Conservation (phyloP, 2,888 invertebrate species). For the Trissoscelio sp. region DNA sequence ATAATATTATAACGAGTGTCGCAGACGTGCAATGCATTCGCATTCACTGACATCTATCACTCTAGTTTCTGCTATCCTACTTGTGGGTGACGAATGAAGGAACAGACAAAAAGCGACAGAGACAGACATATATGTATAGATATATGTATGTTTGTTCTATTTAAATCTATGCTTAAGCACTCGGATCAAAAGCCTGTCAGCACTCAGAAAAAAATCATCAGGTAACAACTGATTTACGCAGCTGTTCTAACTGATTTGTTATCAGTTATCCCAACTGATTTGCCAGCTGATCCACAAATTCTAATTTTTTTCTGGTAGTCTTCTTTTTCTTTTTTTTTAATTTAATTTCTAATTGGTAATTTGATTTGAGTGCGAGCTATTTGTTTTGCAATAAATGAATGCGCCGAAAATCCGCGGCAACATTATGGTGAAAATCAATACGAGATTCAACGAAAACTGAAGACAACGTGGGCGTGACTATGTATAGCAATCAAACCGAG, state of each 20-base stretch:
- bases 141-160: slow-evolving; percentile 18
- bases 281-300: too few relatives aligned
- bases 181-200: too few relatives aligned
- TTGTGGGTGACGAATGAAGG: slow-evolving; percentile 53
- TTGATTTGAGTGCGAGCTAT: neutral
- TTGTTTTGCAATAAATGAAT: slow-evolving; percentile 42
- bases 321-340: too few relatives aligned
- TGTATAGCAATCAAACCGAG: slow-evolving; percentile 27
- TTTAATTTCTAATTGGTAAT: too few relatives aligned
- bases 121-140: slow-evolving; percentile 35
- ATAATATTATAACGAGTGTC: slow-evolving; percentile 69
- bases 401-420: slow-evolving; percentile 6
- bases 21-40: slow-evolving; percentile 71
- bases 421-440: slow-evolving; percentile 54
- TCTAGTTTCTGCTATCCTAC: slow-evolving; percentile 56
- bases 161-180: slow-evolving; percentile 56
- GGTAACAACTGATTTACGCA: too few relatives aligned
- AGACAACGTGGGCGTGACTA: slow-evolving; percentile 40
- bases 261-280: too few relatives aligned
- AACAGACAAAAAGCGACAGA: slow-evolving; percentile 57
- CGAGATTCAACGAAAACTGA: slow-evolving; percentile 42
- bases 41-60: slow-evolving; percentile 78
- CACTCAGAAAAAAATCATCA: too few relatives aligned
- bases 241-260: too few relatives aligned
- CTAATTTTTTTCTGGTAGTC: too few relatives aligned